A percentile compares a stretch with the other conserved stretches of the same genome.
These are phyloP conservation scores for Vicugna pacos DNA, from an alignment of 2,113 vertebrate species.

Conservation along the genomic window DNA sequence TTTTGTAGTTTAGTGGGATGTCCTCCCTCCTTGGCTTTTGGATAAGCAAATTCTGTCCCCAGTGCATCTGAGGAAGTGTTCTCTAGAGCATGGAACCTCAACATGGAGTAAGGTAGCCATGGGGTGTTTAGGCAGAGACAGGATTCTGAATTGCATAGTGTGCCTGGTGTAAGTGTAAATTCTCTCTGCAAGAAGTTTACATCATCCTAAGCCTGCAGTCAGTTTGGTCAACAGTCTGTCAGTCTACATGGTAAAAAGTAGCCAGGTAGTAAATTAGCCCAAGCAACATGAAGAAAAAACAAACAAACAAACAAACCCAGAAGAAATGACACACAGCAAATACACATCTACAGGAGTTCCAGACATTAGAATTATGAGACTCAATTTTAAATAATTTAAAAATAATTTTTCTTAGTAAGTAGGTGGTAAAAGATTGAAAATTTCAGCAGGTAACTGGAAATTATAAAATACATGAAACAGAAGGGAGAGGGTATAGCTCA, in stretches of 20 bases:
- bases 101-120: too few species aligned
- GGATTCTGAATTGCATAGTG: background rate
- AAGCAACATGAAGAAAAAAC: background rate
- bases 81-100: too few species aligned
- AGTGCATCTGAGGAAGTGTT: too few species aligned
- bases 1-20: background rate
- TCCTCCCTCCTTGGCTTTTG: too few species aligned
- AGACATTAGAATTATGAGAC: background rate
- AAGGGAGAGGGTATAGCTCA: too few species aligned
- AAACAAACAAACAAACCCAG: background rate
- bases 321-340: background rate
- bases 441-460: background rate
- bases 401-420: background rate
- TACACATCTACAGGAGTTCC: background rate
- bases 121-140: too few species aligned
- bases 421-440: background rate
- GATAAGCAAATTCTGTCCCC: too few species aligned
- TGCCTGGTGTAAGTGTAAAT: background rate
- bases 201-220: background rate
- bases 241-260: background rate
- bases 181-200: background rate
- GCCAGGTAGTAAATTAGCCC: background rate
- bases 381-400: constrained; percentile 22
- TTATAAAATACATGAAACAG: background rate
- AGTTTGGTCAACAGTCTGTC: background rate